A percentile compares a stretch with the other conserved stretches of the same genome.
Conservation (phyloP, 1,140 invertebrate species). For the Cryptotermes secundus region DNA sequence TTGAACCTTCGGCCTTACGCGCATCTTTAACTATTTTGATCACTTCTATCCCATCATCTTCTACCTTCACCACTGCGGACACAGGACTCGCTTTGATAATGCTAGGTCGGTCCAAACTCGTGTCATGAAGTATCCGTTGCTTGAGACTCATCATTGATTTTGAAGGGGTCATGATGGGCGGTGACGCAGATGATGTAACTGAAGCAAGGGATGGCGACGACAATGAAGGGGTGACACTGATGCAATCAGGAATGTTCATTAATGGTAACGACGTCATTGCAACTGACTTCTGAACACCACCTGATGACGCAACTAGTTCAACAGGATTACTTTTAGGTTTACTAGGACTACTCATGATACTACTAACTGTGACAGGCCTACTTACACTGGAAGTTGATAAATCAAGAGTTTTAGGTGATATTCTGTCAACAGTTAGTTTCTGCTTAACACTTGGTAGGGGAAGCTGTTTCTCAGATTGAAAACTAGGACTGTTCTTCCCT, state of each 20-base stretch:
- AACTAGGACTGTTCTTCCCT: neutral
- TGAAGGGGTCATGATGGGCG: constrained; percentile 30
- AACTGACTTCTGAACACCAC: neutral
- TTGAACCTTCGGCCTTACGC: neutral
- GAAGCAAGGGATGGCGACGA: neutral
- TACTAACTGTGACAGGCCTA: neutral
- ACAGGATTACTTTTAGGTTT: neutral
- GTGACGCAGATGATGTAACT: constrained; percentile 19
- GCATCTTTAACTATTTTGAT: constrained; percentile 21
- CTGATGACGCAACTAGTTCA: neutral
- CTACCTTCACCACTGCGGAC: neutral
- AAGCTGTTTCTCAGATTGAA: neutral
- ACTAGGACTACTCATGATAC: neutral
- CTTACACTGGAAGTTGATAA: neutral
- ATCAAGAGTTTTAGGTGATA: neutral
- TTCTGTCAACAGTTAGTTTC: neutral
- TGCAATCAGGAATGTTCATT: constrained; percentile 33
- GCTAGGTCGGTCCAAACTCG: neutral
- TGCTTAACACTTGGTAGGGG: neutral
- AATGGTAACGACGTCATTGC: constrained; percentile 11
- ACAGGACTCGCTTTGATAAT: neutral
- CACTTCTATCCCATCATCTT: constrained; percentile 22
- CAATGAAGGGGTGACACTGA: neutral
- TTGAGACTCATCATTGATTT: constrained; percentile 40
- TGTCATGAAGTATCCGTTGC: constrained; percentile 43